These are phyloP conservation scores for Thaleichthys pacificus DNA, from an alignment of 2,797 vertebrate genomes.

Conservation along the genomic window DNA sequence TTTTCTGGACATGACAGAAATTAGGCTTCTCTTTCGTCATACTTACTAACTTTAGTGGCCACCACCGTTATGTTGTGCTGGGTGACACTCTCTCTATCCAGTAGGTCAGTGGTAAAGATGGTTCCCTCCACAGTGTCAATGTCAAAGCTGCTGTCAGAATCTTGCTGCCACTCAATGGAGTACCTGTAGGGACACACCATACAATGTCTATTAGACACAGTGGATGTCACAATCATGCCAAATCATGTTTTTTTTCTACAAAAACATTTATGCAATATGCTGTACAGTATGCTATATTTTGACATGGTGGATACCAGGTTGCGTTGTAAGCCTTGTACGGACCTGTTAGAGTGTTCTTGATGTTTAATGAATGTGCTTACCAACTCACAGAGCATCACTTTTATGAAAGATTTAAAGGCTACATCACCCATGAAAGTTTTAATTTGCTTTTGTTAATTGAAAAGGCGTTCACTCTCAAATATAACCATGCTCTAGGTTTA, in stretches of 20 bases:
- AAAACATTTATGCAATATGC: too few relatives aligned
- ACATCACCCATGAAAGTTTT: too few relatives aligned
- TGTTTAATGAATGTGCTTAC: too few relatives aligned
- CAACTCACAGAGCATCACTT: too few relatives aligned
- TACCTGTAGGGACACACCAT: conserved; percentile 75
- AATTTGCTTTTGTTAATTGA: too few relatives aligned
- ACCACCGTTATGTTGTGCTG: conserved; percentile 89
- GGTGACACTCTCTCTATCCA: conserved; percentile 86
- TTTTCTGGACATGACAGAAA: neutral
- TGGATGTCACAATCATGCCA: neutral
- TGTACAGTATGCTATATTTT: too few relatives aligned
- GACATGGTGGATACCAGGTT: too few relatives aligned
- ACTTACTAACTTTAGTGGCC: conserved; percentile 97
- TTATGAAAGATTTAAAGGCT: too few relatives aligned
- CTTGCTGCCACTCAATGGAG: conserved; percentile 83
- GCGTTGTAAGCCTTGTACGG: too few relatives aligned
- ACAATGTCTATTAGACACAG: neutral
- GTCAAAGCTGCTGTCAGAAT: conserved; percentile 85
- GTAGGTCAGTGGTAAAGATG: conserved; percentile 83
- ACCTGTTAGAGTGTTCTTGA: too few relatives aligned
- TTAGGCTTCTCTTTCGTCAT: conserved; percentile 40
- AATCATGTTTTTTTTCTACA: too few relatives aligned
- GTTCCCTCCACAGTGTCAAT: conserved; percentile 88
- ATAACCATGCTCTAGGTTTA: neutral
- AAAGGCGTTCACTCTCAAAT: too few relatives aligned